A percentile compares a stretch with the other conserved stretches of the same genome.
phyloP scores from a whole-genome alignment of 2,888 invertebrate genomes.

The Diarsia brunnea region DNA sequence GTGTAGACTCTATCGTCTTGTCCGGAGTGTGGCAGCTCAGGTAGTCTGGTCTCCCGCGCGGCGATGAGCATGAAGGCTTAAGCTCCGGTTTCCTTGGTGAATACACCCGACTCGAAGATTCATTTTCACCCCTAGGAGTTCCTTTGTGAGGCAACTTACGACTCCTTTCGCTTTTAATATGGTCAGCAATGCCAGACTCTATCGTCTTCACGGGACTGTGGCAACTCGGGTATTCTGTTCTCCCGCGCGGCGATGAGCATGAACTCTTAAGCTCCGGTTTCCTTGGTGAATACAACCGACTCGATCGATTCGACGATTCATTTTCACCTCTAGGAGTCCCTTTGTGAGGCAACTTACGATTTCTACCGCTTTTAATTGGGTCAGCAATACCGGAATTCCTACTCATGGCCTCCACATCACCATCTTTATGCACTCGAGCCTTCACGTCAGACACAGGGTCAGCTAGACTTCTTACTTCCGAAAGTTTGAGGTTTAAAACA shows the following conservation, averaged over 20 bases:
- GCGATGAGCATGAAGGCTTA: slow-evolving; percentile 74
- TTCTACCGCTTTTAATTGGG: slow-evolving; percentile 76
- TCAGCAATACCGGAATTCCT: slow-evolving; percentile 79
- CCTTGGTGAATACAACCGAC: slow-evolving; percentile 67
- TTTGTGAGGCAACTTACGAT: slow-evolving; percentile 68
- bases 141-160: slow-evolving; percentile 68
- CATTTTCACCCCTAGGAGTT: slow-evolving; percentile 71
- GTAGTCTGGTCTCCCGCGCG: slow-evolving; percentile 68
- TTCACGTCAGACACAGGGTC: slow-evolving; percentile 61
- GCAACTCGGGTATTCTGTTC: slow-evolving; percentile 70
- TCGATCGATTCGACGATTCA: slow-evolving; percentile 70
- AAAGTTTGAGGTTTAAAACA: slow-evolving; percentile 67
- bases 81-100: slow-evolving; percentile 71
- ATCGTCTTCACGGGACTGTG: slow-evolving; percentile 77
- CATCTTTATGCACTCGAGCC: slow-evolving; percentile 63
- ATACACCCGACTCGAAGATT: slow-evolving; percentile 64
- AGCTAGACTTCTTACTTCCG: slow-evolving; percentile 60
- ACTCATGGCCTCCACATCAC: slow-evolving; percentile 83
- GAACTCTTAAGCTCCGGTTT: slow-evolving; percentile 73
- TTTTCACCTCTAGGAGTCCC: slow-evolving; percentile 67
- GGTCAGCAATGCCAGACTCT: slow-evolving; percentile 78
- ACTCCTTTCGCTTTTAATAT: slow-evolving; percentile 76
- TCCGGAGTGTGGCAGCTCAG: slow-evolving; percentile 77
- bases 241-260: slow-evolving; percentile 72
- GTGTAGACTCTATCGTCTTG: slow-evolving; percentile 77